These are phyloP conservation scores for Bovichtus diacanthus DNA, from an alignment of 2,797 vertebrate species.

Conservation along the genomic window DNA sequence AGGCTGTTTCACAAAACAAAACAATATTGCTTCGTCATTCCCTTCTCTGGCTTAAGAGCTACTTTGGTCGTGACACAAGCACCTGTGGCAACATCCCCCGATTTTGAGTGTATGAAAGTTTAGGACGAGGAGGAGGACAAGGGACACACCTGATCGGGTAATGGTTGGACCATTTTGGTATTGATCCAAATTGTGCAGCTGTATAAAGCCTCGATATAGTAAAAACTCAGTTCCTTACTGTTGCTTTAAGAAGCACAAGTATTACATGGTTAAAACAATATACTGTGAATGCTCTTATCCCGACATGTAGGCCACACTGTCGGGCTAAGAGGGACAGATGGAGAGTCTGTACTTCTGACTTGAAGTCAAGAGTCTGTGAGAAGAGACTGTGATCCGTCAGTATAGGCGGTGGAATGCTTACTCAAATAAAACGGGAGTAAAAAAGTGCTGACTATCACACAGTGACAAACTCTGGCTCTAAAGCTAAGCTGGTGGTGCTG, in stretches of 20 bases:
- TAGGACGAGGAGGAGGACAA: not conserved
- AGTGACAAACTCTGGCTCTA: conserved; percentile 32
- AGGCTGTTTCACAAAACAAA: conserved; percentile 34
- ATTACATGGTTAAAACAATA: not conserved
- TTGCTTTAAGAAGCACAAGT: not conserved
- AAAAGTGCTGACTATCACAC: conserved; percentile 44
- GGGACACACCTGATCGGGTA: not conserved
- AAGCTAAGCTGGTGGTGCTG: conserved; percentile 11
- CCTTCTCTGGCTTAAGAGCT: conserved; percentile 9
- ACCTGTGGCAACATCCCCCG: not conserved
- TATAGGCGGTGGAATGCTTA: conserved; percentile 29
- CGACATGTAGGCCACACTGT: not conserved
- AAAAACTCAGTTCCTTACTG: not conserved
- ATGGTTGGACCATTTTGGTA: not conserved
- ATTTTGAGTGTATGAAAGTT: not conserved
- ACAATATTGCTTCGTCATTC: conserved; percentile 3
- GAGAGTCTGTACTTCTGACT: not conserved
- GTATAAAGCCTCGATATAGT: not conserved
- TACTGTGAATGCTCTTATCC: not conserved
- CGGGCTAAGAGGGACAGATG: not conserved
- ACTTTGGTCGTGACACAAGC: conserved; percentile 12
- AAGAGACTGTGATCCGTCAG: conserved; percentile 14
- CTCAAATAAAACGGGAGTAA: conserved; percentile 32
- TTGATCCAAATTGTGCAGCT: conserved; percentile 3
- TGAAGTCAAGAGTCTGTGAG: conserved; percentile 16